These are phyloP conservation scores for Capreolus pygargus DNA, from an alignment of 2,113 vertebrate genomes.

Conservation along the genomic window DNA sequence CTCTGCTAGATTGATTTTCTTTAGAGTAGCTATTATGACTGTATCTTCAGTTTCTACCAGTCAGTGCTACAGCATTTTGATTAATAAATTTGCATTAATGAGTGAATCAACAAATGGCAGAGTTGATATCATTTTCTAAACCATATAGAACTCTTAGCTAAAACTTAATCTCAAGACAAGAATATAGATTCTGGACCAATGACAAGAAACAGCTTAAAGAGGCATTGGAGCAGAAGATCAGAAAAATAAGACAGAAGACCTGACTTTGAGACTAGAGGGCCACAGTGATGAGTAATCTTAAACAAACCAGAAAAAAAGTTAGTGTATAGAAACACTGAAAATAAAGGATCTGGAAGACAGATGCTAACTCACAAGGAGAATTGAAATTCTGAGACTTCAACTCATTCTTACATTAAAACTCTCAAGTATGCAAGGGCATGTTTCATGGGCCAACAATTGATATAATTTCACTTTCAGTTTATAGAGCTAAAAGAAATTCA, in stretches of 20 bases:
- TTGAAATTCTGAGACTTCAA: background rate
- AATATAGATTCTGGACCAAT: background rate
- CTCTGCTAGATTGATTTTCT: background rate
- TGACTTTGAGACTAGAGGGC: background rate
- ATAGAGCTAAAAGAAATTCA: background rate
- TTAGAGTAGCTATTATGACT: background rate
- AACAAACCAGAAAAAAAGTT: background rate
- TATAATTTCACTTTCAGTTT: background rate
- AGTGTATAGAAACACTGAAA: background rate
- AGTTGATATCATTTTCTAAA: background rate
- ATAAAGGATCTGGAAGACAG: background rate
- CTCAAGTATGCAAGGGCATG: background rate
- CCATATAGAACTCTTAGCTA: background rate
- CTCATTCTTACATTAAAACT: background rate
- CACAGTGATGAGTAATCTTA: background rate
- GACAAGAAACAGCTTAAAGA: background rate
- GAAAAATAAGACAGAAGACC: background rate
- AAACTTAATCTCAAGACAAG: background rate
- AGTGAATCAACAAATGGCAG: background rate
- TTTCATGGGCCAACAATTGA: background rate
- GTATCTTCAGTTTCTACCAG: background rate
- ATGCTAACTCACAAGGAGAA: background rate
- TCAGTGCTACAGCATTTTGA: background rate
- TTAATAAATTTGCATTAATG: background rate
- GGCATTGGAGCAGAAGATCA: background rate